Conservation (phyloP, 2,888 invertebrate genomes). For the Allophyes oxyacanthae region DNA sequence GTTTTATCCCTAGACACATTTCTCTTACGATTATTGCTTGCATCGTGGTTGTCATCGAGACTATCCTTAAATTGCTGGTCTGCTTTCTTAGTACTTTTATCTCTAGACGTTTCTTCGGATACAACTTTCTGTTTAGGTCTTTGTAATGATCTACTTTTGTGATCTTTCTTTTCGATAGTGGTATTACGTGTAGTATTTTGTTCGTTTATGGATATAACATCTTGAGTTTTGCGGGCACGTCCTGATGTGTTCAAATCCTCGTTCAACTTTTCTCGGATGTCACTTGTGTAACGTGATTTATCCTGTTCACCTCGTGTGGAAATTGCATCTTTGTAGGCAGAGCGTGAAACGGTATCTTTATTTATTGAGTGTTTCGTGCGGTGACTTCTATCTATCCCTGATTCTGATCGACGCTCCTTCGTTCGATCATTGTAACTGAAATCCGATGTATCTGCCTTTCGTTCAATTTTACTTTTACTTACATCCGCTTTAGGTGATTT, state of each 20-base stretch:
- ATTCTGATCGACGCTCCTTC: conserved; percentile 39
- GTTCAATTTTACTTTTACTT: conserved; percentile 31
- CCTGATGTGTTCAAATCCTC: conserved; percentile 26
- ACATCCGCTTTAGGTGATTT: conserved; percentile 24
- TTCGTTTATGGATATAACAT: conserved; percentile 32
- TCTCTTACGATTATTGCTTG: conserved; percentile 49
- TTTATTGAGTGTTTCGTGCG: conserved; percentile 44
- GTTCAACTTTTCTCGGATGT: conserved; percentile 33
- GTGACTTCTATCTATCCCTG: conserved; percentile 36
- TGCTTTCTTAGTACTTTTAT: conserved; percentile 21
- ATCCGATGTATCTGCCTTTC: conserved; percentile 12
- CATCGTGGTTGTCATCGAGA: conserved; percentile 29
- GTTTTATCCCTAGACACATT: conserved; percentile 57
- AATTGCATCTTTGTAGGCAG: conserved; percentile 40
- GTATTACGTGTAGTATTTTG: conserved; percentile 13
- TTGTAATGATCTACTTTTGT: conserved; percentile 55
- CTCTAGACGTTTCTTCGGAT: conserved; percentile 31
- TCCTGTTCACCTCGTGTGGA: conserved; percentile 36
- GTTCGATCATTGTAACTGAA: conserved; percentile 14
- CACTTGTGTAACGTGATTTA: conserved; percentile 29
- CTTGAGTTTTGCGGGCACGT: conserved; percentile 25
- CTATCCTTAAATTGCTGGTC: conserved; percentile 14
- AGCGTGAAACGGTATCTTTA: conserved; percentile 48
- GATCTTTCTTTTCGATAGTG: conserved; percentile 44
- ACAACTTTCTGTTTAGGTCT: conserved; percentile 42